Base-by-base conservation (phyloP, 2,797 vertebrate genomes). In the Rhinella marina region DNA sequence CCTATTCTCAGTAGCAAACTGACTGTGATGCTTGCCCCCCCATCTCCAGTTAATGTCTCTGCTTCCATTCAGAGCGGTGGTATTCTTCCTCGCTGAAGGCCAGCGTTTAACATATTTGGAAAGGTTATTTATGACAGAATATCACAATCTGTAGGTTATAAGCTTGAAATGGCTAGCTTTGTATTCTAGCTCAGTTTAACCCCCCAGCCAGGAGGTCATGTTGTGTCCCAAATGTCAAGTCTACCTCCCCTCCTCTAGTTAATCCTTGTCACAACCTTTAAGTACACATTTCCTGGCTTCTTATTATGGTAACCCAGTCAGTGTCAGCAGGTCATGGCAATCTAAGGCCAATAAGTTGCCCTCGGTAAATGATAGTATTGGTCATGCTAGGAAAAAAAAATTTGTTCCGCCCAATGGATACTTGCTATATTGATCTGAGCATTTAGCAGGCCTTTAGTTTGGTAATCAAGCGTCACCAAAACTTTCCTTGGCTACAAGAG, bases 101-200 rank as follows among this genome's bases (percentile, higher is more conserved):
- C 76, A 25, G 16, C 59, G 29, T 81, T 80, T 77, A 77, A 83
- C 73, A 79, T 83, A 87, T 79, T 59, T 88, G 54, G 72, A 70
- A 80, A 88, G 73, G 75, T 88, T 88, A 80, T 70, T 83, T 84
- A 78, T 83, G 73, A 80, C 62, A 59, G 73, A 59, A 14, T 17
- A 50, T 83, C n/a, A 7, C 8, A 68, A 50, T 56, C 70, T 87
- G 16, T 59, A 66, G 68, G 57, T 64, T 54, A n/a, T 50, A 29
- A 10, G 75, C 41, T 3, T 29, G 1, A 11, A 41, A n/a, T 64
- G n/a, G 9, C 32, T 77, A 27, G 59, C 57, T 88, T 3, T 86
- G 50, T 29, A n/a, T 50, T 83, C 27, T 19, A 27, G 29, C 29
- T 72, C 16, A 57, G 29, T 64, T 81, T 64, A 48, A 64, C 80